These are phyloP conservation scores for Polyodon spathula DNA, from an alignment of 2,113 vertebrate genomes.

Conservation along the genomic window DNA sequence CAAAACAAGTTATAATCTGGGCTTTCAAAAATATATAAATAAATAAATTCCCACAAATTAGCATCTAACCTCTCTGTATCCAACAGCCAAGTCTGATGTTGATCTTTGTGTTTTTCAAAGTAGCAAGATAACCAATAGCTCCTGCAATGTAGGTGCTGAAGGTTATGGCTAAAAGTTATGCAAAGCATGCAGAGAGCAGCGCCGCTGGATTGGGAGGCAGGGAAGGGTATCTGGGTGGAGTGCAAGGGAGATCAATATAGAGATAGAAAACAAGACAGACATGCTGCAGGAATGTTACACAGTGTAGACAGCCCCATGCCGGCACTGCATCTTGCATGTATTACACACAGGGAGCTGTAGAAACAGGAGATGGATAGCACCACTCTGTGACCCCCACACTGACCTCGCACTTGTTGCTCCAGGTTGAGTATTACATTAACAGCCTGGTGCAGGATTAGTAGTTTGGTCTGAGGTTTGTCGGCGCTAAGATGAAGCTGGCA, in stretches of 20 bases:
- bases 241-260: not conserved
- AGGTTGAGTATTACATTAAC: conserved; percentile 96
- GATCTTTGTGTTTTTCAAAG: too few relatives aligned
- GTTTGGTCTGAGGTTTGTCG: conserved; percentile 99
- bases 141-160: too few relatives aligned
- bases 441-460: conserved; percentile 97
- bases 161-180: not conserved
- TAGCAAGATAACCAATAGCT: too few relatives aligned
- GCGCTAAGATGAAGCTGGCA: conserved; percentile 97
- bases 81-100: too few relatives aligned
- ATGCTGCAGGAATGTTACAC: not conserved
- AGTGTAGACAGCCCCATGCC: conserved; percentile 6
- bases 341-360: conserved; percentile 2
- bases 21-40: too few relatives aligned
- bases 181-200: not conserved
- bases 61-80: too few relatives aligned
- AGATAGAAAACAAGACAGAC: not conserved
- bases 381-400: conserved; percentile 64
- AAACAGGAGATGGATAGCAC: conserved; percentile 34
- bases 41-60: too few relatives aligned
- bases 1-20: too few relatives aligned
- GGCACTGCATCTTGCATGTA: not conserved
- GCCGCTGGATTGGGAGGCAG: not conserved
- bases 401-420: conserved; percentile 98
- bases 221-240: not conserved